Conservation (phyloP, 2,797 vertebrate genomes). For the Gastrophryne carolinensis region DNA sequence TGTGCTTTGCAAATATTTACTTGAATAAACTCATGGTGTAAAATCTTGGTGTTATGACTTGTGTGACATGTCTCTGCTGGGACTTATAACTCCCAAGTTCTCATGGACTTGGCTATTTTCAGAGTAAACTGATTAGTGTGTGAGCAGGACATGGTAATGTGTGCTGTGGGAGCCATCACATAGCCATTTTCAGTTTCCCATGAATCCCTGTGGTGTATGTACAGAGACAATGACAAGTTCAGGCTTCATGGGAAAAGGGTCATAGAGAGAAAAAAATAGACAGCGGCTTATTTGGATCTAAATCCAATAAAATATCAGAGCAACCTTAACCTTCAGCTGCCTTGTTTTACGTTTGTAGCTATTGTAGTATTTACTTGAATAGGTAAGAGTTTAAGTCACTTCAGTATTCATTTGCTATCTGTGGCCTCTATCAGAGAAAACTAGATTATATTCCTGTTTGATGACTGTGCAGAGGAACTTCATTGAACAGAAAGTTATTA, state of each 20-base stretch:
- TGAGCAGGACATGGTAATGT: constrained; percentile 13
- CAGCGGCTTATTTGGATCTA: constrained; percentile 25
- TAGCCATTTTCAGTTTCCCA: neutral
- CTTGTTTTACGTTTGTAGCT: no score
- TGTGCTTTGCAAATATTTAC: neutral
- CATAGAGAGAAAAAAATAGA: neutral
- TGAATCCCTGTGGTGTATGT: neutral
- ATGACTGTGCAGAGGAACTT: no score
- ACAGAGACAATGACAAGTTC: constrained; percentile 11
- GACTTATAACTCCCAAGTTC: neutral
- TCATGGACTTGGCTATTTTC: constrained; percentile 24
- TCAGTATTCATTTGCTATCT: no score
- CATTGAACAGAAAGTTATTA: no score
- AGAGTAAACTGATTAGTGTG: constrained; percentile 18
- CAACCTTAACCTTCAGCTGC: no score
- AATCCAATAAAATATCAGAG: no score
- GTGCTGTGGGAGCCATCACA: constrained; percentile 20
- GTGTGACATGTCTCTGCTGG: neutral
- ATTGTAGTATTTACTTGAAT: no score
- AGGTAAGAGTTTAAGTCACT: no score
- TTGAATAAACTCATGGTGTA: neutral
- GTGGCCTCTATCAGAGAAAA: no score
- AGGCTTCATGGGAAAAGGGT: constrained; percentile 6
- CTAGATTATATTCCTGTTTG: no score
- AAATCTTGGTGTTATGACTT: constrained; percentile 5